A percentile compares a stretch with the other conserved stretches of the same genome.
Evolutionary conservation across 2,888 invertebrate genomes (phyloP).

Genomic region (Pachydiplax longipennis): DNA sequence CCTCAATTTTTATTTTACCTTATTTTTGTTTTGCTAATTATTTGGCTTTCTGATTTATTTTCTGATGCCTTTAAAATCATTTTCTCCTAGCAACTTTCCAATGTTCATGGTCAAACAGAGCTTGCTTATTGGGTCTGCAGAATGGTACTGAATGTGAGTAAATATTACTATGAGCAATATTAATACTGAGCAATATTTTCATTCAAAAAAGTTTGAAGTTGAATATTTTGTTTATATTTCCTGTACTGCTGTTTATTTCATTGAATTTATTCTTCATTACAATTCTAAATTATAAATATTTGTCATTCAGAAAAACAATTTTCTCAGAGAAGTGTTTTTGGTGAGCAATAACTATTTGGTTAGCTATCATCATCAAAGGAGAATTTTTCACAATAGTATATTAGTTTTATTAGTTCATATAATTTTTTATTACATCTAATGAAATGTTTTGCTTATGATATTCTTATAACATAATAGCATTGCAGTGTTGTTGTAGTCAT

Average conservation of each 20-base stretch:
- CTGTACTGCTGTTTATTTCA: background rate
- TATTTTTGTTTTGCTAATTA: background rate
- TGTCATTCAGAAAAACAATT: too few relatives aligned
- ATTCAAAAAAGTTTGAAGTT: background rate
- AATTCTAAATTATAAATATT: too few relatives aligned
- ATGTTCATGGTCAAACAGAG: constrained; percentile 62
- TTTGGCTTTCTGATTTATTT: background rate
- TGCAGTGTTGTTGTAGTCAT: too few relatives aligned
- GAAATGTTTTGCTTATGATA: too few relatives aligned
- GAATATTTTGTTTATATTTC: background rate
- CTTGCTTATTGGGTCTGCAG: constrained; percentile 62
- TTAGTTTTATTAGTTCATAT: too few relatives aligned
- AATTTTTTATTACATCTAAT: too few relatives aligned
- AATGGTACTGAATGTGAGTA: constrained; percentile 59
- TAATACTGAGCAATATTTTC: background rate
- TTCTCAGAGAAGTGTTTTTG: too few relatives aligned
- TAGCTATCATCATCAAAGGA: too few relatives aligned
- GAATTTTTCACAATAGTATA: too few relatives aligned
- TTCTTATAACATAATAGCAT: too few relatives aligned
- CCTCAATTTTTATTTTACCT: background rate
- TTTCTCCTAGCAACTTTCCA: constrained; percentile 60
- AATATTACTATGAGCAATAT: background rate
- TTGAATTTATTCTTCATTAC: too few relatives aligned
- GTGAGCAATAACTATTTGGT: too few relatives aligned
- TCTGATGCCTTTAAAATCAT: constrained; percentile 42